Percentiles rank a stretch among this genome's conserved stretches.
phyloP scores from a whole-genome alignment of 2,888 invertebrate genomes.

The Cetonia aurata region DNA sequence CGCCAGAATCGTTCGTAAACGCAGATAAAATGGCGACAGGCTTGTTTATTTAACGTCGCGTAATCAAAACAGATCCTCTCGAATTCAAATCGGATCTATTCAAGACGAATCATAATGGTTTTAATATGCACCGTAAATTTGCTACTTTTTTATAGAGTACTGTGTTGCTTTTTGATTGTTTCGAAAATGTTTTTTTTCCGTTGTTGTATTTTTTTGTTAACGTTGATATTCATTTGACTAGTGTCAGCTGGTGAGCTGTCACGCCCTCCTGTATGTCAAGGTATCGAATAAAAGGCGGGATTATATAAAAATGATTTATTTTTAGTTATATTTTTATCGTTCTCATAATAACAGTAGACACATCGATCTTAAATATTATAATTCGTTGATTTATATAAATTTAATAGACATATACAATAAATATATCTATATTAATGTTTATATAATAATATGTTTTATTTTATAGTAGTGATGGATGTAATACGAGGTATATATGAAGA shows the following conservation, averaged over 20 bases:
- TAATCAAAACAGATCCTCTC: background rate
- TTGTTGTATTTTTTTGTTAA: constrained; percentile 14
- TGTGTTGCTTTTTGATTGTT: constrained; percentile 31
- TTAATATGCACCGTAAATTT: background rate
- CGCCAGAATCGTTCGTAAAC: constrained; percentile 45
- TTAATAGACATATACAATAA: constrained; percentile 33
- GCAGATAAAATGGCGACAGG: constrained; percentile 42
- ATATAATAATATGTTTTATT: constrained; percentile 17
- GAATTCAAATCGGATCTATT: background rate
- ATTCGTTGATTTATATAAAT: constrained; percentile 45
- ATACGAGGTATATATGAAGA: constrained; percentile 2
- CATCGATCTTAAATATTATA: constrained; percentile 38
- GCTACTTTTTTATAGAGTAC: background rate
- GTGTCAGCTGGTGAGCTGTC: background rate
- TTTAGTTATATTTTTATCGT: constrained; percentile 22
- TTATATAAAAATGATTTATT: constrained; percentile 43
- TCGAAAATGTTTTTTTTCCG: constrained; percentile 12
- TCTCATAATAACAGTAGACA: constrained; percentile 36
- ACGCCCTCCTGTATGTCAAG: constrained; percentile 22
- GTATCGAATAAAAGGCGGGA: background rate
- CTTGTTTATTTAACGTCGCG: constrained; percentile 35
- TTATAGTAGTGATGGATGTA: constrained; percentile 1
- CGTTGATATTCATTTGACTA: constrained; percentile 41
- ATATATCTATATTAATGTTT: constrained; percentile 11
- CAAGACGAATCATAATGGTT: background rate